These are phyloP conservation scores for Hyphantria cunea DNA, from an alignment of 1,140 invertebrate genomes.

Conservation along the genomic window DNA sequence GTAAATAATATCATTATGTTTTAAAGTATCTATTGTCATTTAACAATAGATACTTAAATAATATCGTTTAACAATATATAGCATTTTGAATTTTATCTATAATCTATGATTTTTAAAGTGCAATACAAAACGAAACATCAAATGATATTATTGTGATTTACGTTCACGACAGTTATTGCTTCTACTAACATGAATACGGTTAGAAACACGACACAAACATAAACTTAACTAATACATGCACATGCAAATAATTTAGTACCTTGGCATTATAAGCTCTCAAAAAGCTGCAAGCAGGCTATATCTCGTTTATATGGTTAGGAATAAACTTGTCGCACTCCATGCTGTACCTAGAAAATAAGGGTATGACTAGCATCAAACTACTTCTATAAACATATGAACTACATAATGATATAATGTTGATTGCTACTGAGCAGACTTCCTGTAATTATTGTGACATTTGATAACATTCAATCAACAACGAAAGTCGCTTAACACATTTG, in stretches of 20 bases:
- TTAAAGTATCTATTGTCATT: no score
- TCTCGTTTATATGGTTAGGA: constrained; percentile 57
- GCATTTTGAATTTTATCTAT: no score
- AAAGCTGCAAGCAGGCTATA: constrained; percentile 72
- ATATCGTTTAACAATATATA: no score
- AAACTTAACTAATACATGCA: constrained; percentile 35
- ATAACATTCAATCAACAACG: neutral
- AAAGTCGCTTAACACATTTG: no score
- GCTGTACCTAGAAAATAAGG: constrained; percentile 73
- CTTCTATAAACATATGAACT: neutral
- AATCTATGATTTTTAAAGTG: no score
- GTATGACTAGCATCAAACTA: constrained; percentile 29
- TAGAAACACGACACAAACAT: no score
- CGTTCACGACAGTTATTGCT: no score
- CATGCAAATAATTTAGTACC: constrained; percentile 59
- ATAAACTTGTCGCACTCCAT: constrained; percentile 66
- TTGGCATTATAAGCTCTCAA: constrained; percentile 77
- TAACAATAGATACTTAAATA: no score
- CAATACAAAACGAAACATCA: no score
- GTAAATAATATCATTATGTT: no score
- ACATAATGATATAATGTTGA: neutral
- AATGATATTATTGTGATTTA: no score
- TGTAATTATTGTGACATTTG: neutral
- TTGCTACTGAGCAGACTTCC: neutral
- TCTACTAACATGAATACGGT: no score